Evolutionary conservation across 1,140 invertebrate genomes (phyloP), one percentile per base, ranked within the genome.

Genomic region (Hycleus cichorii): DNA sequence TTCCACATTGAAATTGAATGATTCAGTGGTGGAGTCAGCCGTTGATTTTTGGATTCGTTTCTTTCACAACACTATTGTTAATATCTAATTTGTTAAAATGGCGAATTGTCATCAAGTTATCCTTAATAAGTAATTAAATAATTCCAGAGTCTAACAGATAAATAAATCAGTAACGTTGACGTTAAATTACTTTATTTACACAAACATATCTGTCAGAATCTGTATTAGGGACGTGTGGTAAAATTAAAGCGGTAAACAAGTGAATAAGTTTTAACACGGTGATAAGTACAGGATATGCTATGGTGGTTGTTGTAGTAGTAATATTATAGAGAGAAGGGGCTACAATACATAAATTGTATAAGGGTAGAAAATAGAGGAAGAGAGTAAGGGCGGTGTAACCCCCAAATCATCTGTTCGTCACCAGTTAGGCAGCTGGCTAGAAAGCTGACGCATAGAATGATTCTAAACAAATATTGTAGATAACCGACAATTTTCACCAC

Each of bases 331-430:
- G 32, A 7, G 32, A 32, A 32, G 32, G 32, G 32, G 32, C 32
- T 5, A 32, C 32, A 32, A 32, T 32, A 32, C 32, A 7, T 32
- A 32, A 32, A 43, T 43, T 53, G 51, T 45, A 43, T 52, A 53
- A 42, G 51, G 51, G 51, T 53, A 53, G 51, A 39, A 46, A 46
- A 26, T 53, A 32, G 7, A 32, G 32, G 7, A 32, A 7, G 32
- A 32, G 32, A 32, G 32, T 32, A 32, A 32, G 32, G 53, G 58
- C 49, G 52, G 52, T 46, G 48, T 52, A 60, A 32, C 32, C 63
- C 63, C 60, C 50, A 64, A 64, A 62, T 64, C 63, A 64, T 64
- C 60, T 64, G 63, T 50, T 64, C 63, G 63, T 64, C 63, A 62
- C 60, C 63, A 60, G 60, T 54, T 47, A 56, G 60, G 57, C 63